A percentile compares a stretch with the other conserved stretches of the same genome.
Conservation (phyloP, 2,797 vertebrate species). For the Schizopygopsis malacanthus region DNA sequence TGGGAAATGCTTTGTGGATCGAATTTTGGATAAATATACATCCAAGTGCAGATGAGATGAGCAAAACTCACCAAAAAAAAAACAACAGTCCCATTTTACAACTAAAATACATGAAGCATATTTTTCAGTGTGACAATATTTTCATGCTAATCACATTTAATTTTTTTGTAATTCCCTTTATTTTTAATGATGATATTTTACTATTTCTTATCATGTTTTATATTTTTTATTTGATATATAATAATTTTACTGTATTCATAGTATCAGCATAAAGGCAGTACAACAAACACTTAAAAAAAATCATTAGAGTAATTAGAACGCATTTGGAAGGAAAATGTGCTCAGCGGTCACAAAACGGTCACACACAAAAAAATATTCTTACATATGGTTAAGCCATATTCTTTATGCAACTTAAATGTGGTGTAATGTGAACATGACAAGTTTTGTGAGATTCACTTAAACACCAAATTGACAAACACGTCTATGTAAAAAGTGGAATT, state of each 20-base stretch:
- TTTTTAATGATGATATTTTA: background rate
- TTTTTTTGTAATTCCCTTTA: background rate
- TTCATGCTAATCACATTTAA: background rate
- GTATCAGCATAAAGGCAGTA: background rate
- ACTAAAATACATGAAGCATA: background rate
- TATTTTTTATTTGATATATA: background rate
- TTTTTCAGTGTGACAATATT: background rate
- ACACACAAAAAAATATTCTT: too few species aligned
- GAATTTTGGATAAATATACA: background rate
- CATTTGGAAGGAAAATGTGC: background rate
- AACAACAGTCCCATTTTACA: background rate
- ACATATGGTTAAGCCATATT: background rate
- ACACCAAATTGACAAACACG: background rate
- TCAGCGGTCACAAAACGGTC: background rate
- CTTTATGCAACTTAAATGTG: background rate
- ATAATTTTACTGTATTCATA: background rate
- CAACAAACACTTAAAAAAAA: background rate
- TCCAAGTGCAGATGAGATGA: background rate
- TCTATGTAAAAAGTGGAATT: background rate
- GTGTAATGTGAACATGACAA: background rate
- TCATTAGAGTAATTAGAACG: background rate
- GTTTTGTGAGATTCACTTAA: conserved; percentile 18
- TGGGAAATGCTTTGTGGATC: background rate
- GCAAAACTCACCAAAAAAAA: background rate
- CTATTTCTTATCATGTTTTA: background rate